Evolutionary conservation across 2,113 vertebrate genomes (phyloP), one percentile per base, ranked within the genome.

Genomic region (Pseudorasbora parva): DNA sequence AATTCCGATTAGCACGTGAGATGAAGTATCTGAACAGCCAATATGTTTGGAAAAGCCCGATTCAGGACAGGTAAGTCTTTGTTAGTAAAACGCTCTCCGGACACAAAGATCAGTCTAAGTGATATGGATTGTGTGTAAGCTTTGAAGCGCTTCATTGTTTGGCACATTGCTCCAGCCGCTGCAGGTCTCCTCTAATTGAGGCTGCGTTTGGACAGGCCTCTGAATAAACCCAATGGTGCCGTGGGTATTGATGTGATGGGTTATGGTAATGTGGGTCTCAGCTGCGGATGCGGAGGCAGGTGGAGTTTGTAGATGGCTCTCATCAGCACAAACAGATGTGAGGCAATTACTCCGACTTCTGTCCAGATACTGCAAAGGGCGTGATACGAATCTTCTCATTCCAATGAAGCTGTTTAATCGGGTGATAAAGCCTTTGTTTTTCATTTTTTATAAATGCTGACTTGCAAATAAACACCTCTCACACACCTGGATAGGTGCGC

Each of bases 201-300:
- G 82, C 81, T 54, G 60, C 60, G 23, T 85, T 78, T 79, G 73
- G 77, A 69, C 45, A 15, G 3, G 84, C n/a, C 84, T 75, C 87
- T 87, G 86, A 87, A 86, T 84, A 69, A 87, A 85, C 89, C 84
- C 79, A 89, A 86, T 84, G 87, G 73, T 86, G 88, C 84, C 82
- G 78, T 77, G 90, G 90, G 90, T 91, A 91, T 93, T 92, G 93
- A 93, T 93, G 89, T 89, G 73, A 87, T 45, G 73, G 87, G 83
- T 71, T 80, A 86, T 92, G 91, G 86, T 92, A 90, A 92, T 91
- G 77, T 27, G 87, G 87, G 90, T 62, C 92, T 94, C 93, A 94
- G 93, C 93, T 95, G 94, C 88, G n/a, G n/a, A n/a, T 84, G 81
- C 21, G 8, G 90, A 81, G 90, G 93, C 94, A 95, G 94, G 93